phyloP scores from a whole-genome alignment of 23 tunicate species.

The Styela plicata region DNA sequence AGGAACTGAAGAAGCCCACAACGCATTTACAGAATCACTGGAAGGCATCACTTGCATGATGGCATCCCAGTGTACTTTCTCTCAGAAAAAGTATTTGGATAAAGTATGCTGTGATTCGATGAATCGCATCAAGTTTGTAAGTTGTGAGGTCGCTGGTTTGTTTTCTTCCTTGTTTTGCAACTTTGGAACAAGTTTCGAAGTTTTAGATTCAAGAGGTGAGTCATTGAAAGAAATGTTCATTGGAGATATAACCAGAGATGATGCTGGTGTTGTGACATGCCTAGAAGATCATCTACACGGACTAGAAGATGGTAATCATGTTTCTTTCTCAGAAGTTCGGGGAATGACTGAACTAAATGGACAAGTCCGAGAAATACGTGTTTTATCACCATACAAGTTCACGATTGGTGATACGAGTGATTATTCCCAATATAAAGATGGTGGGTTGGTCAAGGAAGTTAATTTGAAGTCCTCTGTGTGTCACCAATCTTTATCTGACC shows the following conservation, averaged over 20 bases:
- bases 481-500: neutral
- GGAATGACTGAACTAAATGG: constrained; percentile 23
- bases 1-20: neutral
- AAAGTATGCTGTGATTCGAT: neutral
- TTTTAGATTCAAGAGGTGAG: constrained; percentile 11
- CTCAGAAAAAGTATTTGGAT: neutral
- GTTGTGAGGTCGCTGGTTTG: constrained; percentile 14
- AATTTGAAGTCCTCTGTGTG: neutral
- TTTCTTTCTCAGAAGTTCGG: neutral
- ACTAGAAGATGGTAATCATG: constrained; percentile 13
- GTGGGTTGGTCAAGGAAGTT: constrained; percentile 14
- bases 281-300: constrained; percentile 15
- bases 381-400: constrained; percentile 12
- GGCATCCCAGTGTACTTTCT: neutral
- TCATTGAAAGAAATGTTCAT: constrained; percentile 4
- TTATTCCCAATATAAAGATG: neutral
- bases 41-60: neutral
- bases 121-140: neutral
- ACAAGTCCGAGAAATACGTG: neutral
- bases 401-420: constrained; percentile 19
- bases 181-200: constrained; percentile 18
- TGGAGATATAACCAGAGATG: neutral
- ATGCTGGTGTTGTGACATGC: constrained; percentile 13
- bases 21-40: neutral
- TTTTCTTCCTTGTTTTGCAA: constrained; percentile 27